Evolutionary conservation across 2,113 vertebrate genomes (phyloP).

Genomic region (Coturnix japonica): DNA sequence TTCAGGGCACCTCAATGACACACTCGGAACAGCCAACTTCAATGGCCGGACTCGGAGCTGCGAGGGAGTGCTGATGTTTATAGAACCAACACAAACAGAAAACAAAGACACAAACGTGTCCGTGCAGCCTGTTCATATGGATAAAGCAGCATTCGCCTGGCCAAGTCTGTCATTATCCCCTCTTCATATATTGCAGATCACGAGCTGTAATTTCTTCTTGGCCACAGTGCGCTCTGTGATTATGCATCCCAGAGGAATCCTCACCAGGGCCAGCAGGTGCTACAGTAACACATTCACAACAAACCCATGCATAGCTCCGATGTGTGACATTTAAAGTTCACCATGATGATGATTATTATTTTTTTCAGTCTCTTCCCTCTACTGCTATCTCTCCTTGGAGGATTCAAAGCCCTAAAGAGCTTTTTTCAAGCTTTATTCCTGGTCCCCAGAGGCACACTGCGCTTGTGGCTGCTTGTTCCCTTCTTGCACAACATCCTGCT

Average conservation of each 20-base stretch:
- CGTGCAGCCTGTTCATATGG: not conserved
- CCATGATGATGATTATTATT: not conserved
- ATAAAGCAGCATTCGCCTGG: not conserved
- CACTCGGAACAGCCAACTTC: not conserved
- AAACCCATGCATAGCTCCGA: not conserved
- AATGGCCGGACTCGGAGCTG: not conserved
- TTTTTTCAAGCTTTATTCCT: not conserved
- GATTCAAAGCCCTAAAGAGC: not conserved
- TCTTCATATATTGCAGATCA: not conserved
- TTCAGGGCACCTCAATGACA: slow-evolving; percentile 8
- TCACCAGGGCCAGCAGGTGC: slow-evolving; percentile 27
- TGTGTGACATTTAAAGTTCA: not conserved
- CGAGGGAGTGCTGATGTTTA: not conserved
- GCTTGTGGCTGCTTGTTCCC: not conserved
- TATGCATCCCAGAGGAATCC: slow-evolving; percentile 13
- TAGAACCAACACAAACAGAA: not conserved
- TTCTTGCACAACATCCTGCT: not conserved
- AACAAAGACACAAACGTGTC: not conserved
- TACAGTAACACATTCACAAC: not conserved
- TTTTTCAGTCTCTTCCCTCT: not conserved
- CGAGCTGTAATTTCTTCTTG: slow-evolving; percentile 27
- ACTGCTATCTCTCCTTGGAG: not conserved
- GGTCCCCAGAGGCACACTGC: not conserved
- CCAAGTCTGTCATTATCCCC: slow-evolving; percentile 30
- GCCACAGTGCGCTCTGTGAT: slow-evolving; percentile 25